A percentile compares a stretch with the other conserved stretches of the same genome.
phyloP scores from a whole-genome alignment of 2,113 vertebrate genomes.

The Amphilophus citrinellus region DNA sequence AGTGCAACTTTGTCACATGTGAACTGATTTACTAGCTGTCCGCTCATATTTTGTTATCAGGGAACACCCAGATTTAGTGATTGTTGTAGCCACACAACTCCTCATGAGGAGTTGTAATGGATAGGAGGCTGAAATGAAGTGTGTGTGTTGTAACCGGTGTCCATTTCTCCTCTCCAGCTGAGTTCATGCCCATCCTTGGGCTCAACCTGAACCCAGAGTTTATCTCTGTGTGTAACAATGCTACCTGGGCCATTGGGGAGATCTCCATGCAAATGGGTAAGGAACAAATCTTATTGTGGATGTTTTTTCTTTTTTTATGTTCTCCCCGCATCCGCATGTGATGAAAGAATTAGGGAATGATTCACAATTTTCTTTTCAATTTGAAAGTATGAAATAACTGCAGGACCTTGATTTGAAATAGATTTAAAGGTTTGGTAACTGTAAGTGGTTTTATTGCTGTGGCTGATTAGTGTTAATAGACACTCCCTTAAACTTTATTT shows the following conservation, averaged over 20 bases:
- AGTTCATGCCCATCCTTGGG: conserved; percentile 97
- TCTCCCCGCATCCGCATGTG: conserved; percentile 62
- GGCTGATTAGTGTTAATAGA: not conserved
- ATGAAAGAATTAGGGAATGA: conserved; percentile 38
- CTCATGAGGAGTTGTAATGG: not conserved
- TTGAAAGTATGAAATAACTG: accelerated
- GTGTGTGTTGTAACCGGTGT: conserved; percentile 13
- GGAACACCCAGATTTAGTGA: not conserved
- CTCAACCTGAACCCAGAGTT: conserved; percentile 97
- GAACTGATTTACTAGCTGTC: not conserved
- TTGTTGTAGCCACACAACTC: not conserved
- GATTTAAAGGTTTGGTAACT: not conserved
- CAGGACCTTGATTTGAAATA: not conserved
- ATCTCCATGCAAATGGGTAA: conserved; percentile 94
- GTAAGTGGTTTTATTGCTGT: not conserved
- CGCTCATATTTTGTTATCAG: not conserved
- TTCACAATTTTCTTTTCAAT: not conserved
- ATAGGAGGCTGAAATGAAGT: not conserved
- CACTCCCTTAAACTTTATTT: too few relatives aligned
- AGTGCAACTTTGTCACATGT: not conserved
- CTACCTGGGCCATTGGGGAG: conserved; percentile 93
- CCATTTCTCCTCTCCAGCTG: conserved; percentile 78
- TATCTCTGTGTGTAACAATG: conserved; percentile 94
- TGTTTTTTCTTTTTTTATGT: not conserved
- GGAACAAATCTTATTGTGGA: not conserved